These are phyloP conservation scores for Mormyrops attenuatus DNA, from an alignment of 2,797 vertebrate species.

Conservation along the genomic window DNA sequence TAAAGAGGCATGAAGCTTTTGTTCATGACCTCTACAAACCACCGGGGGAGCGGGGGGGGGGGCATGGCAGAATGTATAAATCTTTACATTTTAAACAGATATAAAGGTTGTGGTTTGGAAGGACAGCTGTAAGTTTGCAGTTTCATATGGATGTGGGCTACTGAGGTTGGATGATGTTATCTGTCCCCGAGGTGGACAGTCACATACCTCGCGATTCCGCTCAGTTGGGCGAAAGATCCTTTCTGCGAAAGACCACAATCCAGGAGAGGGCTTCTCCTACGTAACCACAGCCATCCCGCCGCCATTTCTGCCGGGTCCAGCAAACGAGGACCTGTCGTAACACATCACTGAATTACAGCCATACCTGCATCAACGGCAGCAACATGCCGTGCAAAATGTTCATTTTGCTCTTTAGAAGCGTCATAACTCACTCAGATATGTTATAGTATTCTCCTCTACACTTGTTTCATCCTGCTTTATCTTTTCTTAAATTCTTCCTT, in stretches of 20 bases:
- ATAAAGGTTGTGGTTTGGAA: neutral
- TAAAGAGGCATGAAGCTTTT: neutral
- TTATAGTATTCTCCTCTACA: neutral
- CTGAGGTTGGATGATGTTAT: neutral
- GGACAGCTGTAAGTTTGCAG: neutral
- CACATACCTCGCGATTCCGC: neutral
- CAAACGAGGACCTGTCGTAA: neutral
- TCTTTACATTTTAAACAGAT: neutral
- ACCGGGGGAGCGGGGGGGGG: neutral
- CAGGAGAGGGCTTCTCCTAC: neutral
- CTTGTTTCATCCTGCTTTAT: neutral
- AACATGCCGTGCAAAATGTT: neutral
- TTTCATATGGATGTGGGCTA: neutral
- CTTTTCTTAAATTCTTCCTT: neutral
- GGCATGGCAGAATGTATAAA: neutral
- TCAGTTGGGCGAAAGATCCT: neutral
- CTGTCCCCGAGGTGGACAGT: neutral
- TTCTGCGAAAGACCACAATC: neutral
- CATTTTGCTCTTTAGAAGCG: neutral
- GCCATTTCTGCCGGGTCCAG: neutral
- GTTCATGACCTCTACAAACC: neutral
- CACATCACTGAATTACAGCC: neutral
- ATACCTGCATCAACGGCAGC: neutral
- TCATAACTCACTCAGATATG: neutral
- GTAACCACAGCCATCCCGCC: neutral